Percentiles rank a stretch among this genome's conserved stretches.
phyloP scores from a whole-genome alignment of 1,140 invertebrate species.

The Nebria ingens region DNA sequence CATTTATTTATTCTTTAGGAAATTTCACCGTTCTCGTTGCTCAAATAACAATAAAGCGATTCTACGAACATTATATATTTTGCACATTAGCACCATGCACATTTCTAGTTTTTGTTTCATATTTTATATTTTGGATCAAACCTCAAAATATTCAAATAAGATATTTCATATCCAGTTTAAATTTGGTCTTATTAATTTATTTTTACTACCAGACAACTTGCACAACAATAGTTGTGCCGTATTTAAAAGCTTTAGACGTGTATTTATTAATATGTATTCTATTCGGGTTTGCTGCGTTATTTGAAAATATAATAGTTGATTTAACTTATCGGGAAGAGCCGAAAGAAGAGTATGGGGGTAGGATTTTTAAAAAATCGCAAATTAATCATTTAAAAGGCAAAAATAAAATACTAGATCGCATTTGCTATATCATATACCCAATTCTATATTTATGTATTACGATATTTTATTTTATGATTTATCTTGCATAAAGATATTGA shows the following conservation, averaged over 20 bases:
- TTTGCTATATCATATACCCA: not conserved
- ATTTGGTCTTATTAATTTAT: slow-evolving; percentile 13
- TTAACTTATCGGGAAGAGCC: not conserved
- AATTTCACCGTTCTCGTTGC: slow-evolving; percentile 18
- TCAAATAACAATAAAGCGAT: slow-evolving; percentile 15
- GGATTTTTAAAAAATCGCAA: not conserved
- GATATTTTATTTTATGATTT: not conserved
- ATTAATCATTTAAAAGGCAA: not conserved
- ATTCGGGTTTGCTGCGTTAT: slow-evolving; percentile 1
- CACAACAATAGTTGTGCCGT: slow-evolving; percentile 12
- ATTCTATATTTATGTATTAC: not conserved
- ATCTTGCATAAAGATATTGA: not conserved
- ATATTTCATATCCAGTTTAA: slow-evolving; percentile 7
- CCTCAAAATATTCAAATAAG: slow-evolving; percentile 7
- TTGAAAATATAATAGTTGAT: not conserved
- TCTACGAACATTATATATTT: slow-evolving; percentile 15
- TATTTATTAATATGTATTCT: slow-evolving; percentile 16
- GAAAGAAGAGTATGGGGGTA: not conserved
- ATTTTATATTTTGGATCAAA: slow-evolving; percentile 17
- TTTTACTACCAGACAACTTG: slow-evolving; percentile 15
- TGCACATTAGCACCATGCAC: slow-evolving; percentile 13
- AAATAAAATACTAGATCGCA: not conserved
- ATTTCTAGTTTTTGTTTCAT: slow-evolving; percentile 15
- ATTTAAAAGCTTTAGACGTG: slow-evolving; percentile 20
- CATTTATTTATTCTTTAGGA: slow-evolving; percentile 15